phyloP scores from a whole-genome alignment of 2,888 invertebrate genomes.

The Chironomus tentans region DNA sequence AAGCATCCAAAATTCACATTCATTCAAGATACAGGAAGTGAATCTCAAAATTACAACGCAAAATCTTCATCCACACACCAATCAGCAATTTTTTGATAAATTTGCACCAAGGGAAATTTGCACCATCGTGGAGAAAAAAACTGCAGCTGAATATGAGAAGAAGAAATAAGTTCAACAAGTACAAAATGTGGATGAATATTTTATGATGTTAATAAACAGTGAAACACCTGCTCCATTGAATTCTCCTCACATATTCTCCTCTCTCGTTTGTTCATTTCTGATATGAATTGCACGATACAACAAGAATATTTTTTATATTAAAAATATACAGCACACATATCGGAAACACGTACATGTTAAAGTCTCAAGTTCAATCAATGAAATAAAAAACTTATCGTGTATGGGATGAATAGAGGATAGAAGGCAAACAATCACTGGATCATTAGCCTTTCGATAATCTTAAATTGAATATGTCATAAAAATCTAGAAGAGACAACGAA shows the following conservation, averaged over 20 bases:
- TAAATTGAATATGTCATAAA: not conserved
- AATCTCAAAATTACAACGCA: too few species aligned
- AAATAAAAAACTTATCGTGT: not conserved
- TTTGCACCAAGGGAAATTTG: too few species aligned
- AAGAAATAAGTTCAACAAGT: not conserved
- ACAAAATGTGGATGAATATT: not conserved
- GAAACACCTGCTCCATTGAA: not conserved
- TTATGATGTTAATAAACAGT: conserved; percentile 7
- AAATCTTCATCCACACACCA: too few species aligned
- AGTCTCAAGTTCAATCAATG: not conserved
- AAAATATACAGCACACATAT: not conserved
- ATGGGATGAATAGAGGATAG: not conserved
- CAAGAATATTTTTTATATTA: too few species aligned
- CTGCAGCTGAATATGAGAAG: not conserved
- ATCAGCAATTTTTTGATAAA: too few species aligned
- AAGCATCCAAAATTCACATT: too few species aligned
- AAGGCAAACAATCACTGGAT: not conserved
- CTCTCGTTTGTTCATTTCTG: not conserved
- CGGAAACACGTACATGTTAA: not conserved
- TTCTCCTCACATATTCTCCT: not conserved
- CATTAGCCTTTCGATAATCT: conserved; percentile 1
- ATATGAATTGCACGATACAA: not conserved
- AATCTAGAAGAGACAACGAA: not conserved
- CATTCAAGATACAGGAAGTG: too few species aligned
- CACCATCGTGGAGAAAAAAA: not conserved